Conservation (phyloP, 2,113 vertebrate species). For the Plecturocebus donacophilus region DNA sequence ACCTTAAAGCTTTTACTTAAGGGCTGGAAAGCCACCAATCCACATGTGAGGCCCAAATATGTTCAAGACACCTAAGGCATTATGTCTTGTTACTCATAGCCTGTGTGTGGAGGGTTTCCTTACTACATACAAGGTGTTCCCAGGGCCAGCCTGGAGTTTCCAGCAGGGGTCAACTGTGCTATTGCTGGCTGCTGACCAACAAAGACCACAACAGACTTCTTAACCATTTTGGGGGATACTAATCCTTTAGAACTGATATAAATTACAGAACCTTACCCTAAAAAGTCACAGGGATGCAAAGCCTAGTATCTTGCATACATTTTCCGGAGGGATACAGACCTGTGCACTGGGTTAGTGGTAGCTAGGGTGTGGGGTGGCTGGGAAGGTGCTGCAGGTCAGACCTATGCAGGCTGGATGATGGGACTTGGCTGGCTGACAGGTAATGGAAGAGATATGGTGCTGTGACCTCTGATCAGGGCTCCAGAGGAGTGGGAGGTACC, state of each 20-base stretch:
- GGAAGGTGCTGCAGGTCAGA: not conserved
- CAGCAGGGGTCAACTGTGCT: not conserved
- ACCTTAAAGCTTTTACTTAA: not conserved
- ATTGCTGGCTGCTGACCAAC: not conserved
- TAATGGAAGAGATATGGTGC: not conserved
- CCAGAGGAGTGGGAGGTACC: not conserved
- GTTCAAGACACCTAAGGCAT: not conserved
- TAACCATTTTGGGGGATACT: not conserved
- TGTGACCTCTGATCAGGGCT: not conserved
- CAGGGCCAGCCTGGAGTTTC: not conserved
- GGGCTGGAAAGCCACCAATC: not conserved
- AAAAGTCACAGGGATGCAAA: not conserved
- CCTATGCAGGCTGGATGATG: not conserved
- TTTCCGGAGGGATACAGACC: not conserved
- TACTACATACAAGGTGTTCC: not conserved
- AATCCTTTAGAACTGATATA: not conserved
- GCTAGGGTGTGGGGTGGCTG: too few species aligned
- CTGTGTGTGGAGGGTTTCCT: too few species aligned
- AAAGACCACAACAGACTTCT: not conserved
- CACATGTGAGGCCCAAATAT: not conserved
- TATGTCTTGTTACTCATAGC: fast-evolving
- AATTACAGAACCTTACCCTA: not conserved
- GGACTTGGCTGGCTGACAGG: not conserved
- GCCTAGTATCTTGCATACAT: not conserved
- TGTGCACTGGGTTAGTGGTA: not conserved